Conservation (phyloP, 2,888 invertebrate species). For the Tachina lurida region DNA sequence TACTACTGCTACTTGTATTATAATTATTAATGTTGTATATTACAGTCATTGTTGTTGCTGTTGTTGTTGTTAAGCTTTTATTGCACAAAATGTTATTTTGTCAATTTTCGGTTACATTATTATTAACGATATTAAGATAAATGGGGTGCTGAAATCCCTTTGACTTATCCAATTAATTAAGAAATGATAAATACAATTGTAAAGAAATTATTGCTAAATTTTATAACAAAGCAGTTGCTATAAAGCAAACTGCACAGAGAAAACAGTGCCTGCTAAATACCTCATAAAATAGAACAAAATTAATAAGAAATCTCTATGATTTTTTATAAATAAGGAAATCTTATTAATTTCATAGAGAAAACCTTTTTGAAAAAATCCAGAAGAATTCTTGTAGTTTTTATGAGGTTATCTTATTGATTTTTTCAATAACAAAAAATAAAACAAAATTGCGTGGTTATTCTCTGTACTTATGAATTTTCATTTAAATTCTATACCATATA, state of each 20-base stretch:
- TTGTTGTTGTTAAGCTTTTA: constrained; percentile 44
- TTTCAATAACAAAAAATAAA: no score
- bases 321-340: no score
- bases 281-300: no score
- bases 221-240: not conserved
- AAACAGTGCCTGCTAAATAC: no score
- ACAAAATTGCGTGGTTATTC: no score
- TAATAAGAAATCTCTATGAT: no score
- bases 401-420: no score
- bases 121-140: constrained; percentile 74
- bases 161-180: constrained; percentile 69
- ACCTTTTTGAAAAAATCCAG: no score
- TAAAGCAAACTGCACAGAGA: not conserved
- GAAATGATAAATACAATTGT: constrained; percentile 45
- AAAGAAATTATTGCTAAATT: constrained; percentile 7
- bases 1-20: constrained; percentile 2
- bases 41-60: constrained; percentile 43
- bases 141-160: constrained; percentile 67
- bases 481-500: no score
- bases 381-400: no score
- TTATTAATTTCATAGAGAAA: no score
- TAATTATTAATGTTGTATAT: constrained; percentile 25
- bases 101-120: constrained; percentile 71
- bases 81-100: constrained; percentile 59
- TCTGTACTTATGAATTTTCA: no score